Conservation (phyloP, 2,888 invertebrate species). For the Hypercompe scribonia region DNA sequence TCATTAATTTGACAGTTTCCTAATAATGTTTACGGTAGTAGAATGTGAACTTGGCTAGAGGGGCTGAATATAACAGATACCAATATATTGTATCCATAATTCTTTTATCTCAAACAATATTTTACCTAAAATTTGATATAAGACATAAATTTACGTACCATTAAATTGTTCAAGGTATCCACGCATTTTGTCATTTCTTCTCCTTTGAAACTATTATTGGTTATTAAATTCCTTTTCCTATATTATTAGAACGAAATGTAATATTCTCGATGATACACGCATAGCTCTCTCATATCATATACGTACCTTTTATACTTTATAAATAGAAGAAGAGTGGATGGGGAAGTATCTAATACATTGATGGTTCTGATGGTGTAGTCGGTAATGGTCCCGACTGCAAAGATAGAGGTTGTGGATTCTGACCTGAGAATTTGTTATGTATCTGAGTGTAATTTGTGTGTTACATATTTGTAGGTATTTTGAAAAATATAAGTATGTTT, state of each 20-base stretch:
- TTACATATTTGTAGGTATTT: no score
- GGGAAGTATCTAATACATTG: neutral
- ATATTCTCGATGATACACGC: constrained; percentile 3
- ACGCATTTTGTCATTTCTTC: constrained; percentile 8
- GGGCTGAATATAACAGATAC: neutral
- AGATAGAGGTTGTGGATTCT: neutral
- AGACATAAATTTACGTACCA: neutral
- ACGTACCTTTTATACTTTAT: neutral
- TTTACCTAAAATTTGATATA: neutral
- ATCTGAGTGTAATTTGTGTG: no score
- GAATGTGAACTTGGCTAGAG: no score
- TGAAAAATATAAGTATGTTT: no score
- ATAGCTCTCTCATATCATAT: neutral
- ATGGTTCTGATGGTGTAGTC: neutral
- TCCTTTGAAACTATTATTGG: constrained; percentile 39
- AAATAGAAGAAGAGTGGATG: neutral
- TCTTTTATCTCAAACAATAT: neutral
- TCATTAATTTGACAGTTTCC: no score
- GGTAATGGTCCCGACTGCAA: neutral
- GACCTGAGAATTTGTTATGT: no score
- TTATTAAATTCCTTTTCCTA: constrained; percentile 46
- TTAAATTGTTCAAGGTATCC: neutral
- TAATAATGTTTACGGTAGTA: no score
- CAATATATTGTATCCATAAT: neutral
- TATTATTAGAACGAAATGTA: constrained; percentile 24